Base-by-base conservation (phyloP, 2,797 vertebrate genomes). In the Diglossa cyanea region DNA sequence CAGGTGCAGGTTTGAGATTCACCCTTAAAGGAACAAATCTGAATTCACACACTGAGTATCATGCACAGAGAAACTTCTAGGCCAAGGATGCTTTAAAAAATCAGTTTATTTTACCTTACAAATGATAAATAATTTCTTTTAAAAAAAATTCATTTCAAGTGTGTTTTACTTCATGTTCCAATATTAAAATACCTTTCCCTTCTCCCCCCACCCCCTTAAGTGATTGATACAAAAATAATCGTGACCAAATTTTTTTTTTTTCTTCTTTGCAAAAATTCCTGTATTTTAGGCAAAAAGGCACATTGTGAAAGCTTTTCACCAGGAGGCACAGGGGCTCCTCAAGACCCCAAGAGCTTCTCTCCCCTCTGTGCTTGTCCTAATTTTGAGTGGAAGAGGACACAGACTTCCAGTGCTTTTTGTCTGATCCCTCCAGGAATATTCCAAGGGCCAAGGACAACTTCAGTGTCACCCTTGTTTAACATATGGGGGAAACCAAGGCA, bases 61-160 rank as follows among this genome's bases (percentile, higher is more conserved):
- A 47, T 1, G 2, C 65, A 77, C 31, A 54, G 7, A 72, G 47
- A 75, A 24, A 17, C 31, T 26, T 67, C 11, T 1, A 93, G 20
- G 20, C 16, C 39, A 70, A 35, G 3, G 58, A 53, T 92, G 83
- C 55, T 86, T 95, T 65, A 13, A 84, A 79, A 97, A 96, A 91
- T 94, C 95, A 42, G 94, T 98, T 98, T 98, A 98, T 98, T 98
- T 96, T 90, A 95, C 95, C 81, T 97, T 98, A 98, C 96, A 98
- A 98, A 97, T 51, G 97, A 98, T 98, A 98, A 98, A 98, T 98
- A 98, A 97, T 98, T 97, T n/a, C 5, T 23, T 61, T 44, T 6
- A 7, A 21, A 39, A 25, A 73, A 92, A 97, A 94, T 76, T 96
- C 61, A 98, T 97, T 92, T 98, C 97, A 98, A 97, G 95, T 96